A percentile compares a stretch with the other conserved stretches of the same genome.
Conservation (phyloP, 2,113 vertebrate genomes). For the Cheilinus undulatus region DNA sequence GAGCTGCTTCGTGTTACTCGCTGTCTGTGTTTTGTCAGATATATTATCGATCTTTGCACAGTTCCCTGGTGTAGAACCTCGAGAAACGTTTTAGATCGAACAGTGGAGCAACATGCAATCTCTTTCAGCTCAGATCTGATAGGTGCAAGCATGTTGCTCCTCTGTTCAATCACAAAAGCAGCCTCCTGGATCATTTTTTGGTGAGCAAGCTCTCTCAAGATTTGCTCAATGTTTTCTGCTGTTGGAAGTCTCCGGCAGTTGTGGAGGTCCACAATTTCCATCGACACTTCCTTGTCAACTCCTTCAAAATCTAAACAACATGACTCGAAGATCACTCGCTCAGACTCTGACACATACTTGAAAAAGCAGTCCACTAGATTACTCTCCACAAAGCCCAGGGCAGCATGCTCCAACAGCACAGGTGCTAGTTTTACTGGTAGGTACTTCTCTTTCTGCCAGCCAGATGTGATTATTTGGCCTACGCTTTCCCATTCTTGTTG, state of each 20-base stretch:
- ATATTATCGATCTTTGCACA: too few species aligned
- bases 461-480: constrained; percentile 34
- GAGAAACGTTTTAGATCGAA: too few species aligned
- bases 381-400: constrained; percentile 14
- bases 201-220: too few species aligned
- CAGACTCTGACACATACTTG: constrained; percentile 49
- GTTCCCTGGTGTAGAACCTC: too few species aligned
- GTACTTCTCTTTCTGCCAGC: constrained; percentile 41
- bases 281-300: constrained; percentile 42
- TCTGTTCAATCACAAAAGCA: too few species aligned
- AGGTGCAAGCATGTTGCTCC: too few species aligned
- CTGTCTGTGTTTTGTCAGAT: too few species aligned
- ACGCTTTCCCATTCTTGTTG: constrained; percentile 50
- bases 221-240: constrained; percentile 24
- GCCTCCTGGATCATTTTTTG: too few species aligned
- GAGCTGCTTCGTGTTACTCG: too few species aligned
- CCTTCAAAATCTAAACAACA: constrained; percentile 34
- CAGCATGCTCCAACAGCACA: constrained; percentile 27
- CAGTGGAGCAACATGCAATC: too few species aligned
- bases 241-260: constrained; percentile 34
- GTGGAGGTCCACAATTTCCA: constrained; percentile 39
- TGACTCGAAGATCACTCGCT: constrained; percentile 40
- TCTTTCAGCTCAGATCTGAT: too few species aligned
- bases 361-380: constrained; percentile 36
- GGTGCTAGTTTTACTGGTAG: constrained; percentile 33